Evolutionary conservation across 2,797 vertebrate genomes (phyloP), one percentile per base, ranked within the genome.

Genomic region (Urocyon cinereoargenteus): DNA sequence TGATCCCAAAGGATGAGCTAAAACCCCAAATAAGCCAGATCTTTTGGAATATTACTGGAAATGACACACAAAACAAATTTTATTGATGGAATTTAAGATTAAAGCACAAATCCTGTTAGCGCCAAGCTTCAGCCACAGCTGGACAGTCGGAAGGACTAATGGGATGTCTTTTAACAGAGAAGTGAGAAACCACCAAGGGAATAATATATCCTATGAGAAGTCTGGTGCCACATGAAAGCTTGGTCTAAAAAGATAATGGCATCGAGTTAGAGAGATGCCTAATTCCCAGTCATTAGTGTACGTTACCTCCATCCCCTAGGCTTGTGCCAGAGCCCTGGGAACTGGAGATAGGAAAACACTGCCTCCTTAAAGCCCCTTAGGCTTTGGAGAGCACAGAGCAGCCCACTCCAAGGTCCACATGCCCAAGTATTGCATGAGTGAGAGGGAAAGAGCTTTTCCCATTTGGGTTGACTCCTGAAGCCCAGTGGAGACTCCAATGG

Each of bases 131-230:
- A 36, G 72, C 34, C 82, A 68, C 72, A 88, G 88, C 78, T 64
- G 82, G 11, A n/a, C 55, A 53, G 19, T 53, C 45, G 85, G 40
- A 61, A 66, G 51, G 77, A 55, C 31, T 96, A 91, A 91, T 64
- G 88, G 96, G 51, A 24, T 22, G 14, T n/a, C 83, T 94, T 51
- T 73, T 49, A 86, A 94, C 45, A 89, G 66, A 88, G 55, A 31
- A 36, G n/a, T 34, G 57, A 89, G 85, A 93, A 91, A 75, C 19
- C 72, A 19, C 26, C 66, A 64, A 45, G 55, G 73, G 83, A 83
- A 34, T 73, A 40, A 31, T 51, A 40, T 2, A 16, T 88, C 66
- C 72, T 62, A 24, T 64, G 66, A 45, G 14, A 28, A 73, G 82
- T 10, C 91, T 92, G 49, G 51, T 68, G 31, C 40, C 53, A 64